These are phyloP conservation scores for Turnix velox DNA, from an alignment of 2,113 vertebrate species.

Conservation along the genomic window DNA sequence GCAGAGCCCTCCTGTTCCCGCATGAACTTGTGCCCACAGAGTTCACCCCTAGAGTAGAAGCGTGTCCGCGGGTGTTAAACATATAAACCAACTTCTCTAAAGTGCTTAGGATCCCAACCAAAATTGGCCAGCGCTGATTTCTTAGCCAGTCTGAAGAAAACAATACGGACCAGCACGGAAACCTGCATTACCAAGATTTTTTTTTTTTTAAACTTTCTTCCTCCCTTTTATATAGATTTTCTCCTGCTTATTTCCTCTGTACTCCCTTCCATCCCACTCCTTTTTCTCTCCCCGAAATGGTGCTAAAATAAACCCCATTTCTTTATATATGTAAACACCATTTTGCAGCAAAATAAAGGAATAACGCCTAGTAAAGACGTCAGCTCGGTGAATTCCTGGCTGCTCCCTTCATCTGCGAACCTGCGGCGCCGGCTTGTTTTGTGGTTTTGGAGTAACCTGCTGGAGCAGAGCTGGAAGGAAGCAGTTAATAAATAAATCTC, in stretches of 20 bases:
- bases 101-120: neutral
- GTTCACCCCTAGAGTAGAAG: slow-evolving; percentile 43
- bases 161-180: neutral
- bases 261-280: too few species aligned
- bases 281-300: neutral
- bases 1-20: neutral
- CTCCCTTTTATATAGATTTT: slow-evolving; percentile 35
- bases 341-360: slow-evolving; percentile 61
- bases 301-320: slow-evolving; percentile 41
- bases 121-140: neutral
- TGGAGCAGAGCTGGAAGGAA: neutral
- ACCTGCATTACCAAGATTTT: slow-evolving; percentile 32
- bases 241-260: slow-evolving; percentile 1
- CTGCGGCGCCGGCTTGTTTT: slow-evolving; percentile 24
- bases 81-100: neutral
- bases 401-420: slow-evolving; percentile 27
- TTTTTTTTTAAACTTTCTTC: slow-evolving; percentile 34
- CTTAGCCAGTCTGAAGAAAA: neutral
- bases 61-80: neutral
- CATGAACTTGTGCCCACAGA: slow-evolving; percentile 50
- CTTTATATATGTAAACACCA: slow-evolving; percentile 59
- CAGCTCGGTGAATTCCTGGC: slow-evolving; percentile 29
- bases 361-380: slow-evolving; percentile 31
- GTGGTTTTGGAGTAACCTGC: slow-evolving; percentile 51
- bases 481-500: slow-evolving; percentile 36